Percentiles rank a stretch among this genome's conserved stretches.
phyloP scores from a whole-genome alignment of 2,113 vertebrate genomes.

The Centropristis striata region DNA sequence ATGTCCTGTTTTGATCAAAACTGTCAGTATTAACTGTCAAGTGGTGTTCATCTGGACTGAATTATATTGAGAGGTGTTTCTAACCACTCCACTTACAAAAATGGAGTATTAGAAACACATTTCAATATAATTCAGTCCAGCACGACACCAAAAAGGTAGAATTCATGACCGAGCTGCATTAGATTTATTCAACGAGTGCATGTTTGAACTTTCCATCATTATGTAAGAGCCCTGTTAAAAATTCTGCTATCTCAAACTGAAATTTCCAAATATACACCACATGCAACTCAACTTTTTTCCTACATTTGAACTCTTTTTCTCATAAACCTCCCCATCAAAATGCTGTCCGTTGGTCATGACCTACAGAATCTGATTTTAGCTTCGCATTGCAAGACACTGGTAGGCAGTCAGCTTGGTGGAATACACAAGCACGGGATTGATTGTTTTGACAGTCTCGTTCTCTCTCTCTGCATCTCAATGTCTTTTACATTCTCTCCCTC shows the following conservation, averaged over 20 bases:
- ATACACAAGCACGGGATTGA: conserved; percentile 23
- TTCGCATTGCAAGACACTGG: conserved; percentile 5
- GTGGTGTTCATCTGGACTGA: not conserved
- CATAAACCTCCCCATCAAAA: not conserved
- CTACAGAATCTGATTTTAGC: conserved; percentile 29
- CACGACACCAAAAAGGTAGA: no score
- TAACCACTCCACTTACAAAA: not conserved
- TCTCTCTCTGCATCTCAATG: conserved; percentile 32
- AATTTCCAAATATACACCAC: not conserved
- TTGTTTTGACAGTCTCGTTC: conserved; percentile 38
- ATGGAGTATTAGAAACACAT: not conserved
- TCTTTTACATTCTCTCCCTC: conserved; percentile 44
- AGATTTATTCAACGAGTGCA: not conserved
- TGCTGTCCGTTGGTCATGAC: not conserved
- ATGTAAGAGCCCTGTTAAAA: not conserved
- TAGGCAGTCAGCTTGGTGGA: conserved; percentile 31
- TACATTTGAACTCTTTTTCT: not conserved
- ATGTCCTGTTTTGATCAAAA: not conserved
- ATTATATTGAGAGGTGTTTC: not conserved
- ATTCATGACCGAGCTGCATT: not conserved
- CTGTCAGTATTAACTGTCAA: not conserved
- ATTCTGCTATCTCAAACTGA: no score
- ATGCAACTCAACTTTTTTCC: not conserved
- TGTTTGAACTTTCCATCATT: not conserved
- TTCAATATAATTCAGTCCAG: not conserved